Base-by-base conservation (phyloP, 2,113 vertebrate genomes). In the Antechinus flavipes region DNA sequence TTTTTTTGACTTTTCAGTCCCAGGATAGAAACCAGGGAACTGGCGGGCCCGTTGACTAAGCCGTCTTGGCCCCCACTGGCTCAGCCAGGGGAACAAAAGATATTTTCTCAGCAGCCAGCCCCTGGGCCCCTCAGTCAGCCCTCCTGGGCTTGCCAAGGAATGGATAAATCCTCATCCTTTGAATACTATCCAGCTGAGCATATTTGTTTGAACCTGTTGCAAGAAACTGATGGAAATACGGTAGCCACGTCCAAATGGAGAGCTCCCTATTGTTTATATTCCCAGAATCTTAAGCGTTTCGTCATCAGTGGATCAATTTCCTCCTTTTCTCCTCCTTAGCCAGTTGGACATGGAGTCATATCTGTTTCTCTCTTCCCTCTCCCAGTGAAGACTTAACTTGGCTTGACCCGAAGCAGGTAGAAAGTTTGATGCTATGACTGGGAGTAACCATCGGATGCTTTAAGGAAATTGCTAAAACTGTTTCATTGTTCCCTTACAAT, bases 191-290 rank as follows among this genome's bases (percentile, higher is more conserved):
- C 12, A 0, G 47, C 46, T 90, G 90, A 11, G 47, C 47, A 52
- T 26, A 4, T 90, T 93, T 68, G 46, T 0, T 68, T 23, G 58
- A 4, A 3, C 0, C 0, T 3, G 58, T 19, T 10, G 8, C 53
- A 96, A 76, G 92, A 90, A 90, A 50, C 90, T 16, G 26, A 90
- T 90, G 90, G 8, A 76, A 47, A 23, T 92, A 92, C 95, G 97
- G 97, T 95, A 91, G 97, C 98, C 96, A 92, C 76, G 91, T 93
- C 93, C 97, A 97, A 97, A 96, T 96, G 95, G 58, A 92, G 56
- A 90, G 96, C 54, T 97, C 95, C 92, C 93, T 91, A 0, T 92
- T 92, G 91, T 1, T 27, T 93, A 42, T 89, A 27, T 24, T 96
- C 95, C 91, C 90, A 91, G 53, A 93, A n/a, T 9, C 24, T 93